These are phyloP conservation scores for Himalopsyche anomala DNA, from an alignment of 2,888 invertebrate species.

Conservation along the genomic window DNA sequence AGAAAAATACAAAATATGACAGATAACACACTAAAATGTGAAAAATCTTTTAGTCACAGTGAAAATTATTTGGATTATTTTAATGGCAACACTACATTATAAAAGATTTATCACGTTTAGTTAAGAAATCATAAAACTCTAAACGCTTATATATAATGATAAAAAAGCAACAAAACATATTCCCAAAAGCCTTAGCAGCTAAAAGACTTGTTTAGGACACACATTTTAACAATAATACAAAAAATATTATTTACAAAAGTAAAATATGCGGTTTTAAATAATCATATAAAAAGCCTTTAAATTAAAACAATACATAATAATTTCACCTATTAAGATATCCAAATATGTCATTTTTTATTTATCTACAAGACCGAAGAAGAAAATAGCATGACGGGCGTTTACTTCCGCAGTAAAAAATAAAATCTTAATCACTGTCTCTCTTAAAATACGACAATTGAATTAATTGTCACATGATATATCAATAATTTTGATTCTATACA, in stretches of 20 bases:
- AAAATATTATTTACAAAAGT: neutral
- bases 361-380: neutral
- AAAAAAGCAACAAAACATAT: neutral
- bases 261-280: neutral
- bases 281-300: neutral
- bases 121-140: conserved; percentile 6
- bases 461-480: neutral
- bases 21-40: neutral
- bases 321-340: neutral
- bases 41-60: neutral
- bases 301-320: neutral
- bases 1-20: neutral
- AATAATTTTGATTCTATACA: no score
- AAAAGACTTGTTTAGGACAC: neutral
- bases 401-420: neutral
- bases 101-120: neutral
- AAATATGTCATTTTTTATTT: neutral
- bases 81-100: neutral
- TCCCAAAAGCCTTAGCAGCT: neutral
- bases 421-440: conserved; percentile 50
- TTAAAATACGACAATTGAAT: neutral
- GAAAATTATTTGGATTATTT: neutral
- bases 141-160: neutral
- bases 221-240: neutral
- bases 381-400: neutral